Evolutionary conservation across 2,797 vertebrate species (phyloP).

Genomic region (Microctenopoma stevenorrisi): DNA sequence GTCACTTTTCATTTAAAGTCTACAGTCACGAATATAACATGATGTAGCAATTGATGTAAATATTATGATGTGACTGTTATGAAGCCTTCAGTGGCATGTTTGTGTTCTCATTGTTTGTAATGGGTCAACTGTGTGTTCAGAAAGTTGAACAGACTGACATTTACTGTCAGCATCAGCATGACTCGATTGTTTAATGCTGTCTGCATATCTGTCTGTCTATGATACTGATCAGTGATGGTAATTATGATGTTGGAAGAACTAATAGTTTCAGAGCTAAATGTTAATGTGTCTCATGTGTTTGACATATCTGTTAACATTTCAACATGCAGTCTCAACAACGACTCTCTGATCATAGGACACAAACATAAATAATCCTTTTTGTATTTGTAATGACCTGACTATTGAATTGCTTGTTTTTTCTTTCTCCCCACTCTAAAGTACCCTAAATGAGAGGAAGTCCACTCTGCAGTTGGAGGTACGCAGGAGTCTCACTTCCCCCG

Average conservation of each 20-base stretch:
- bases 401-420: slow-evolving; percentile 77
- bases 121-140: neutral
- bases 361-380: slow-evolving; percentile 24
- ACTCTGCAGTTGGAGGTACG: slow-evolving; percentile 84
- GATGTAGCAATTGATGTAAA: neutral
- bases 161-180: neutral
- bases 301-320: slow-evolving; percentile 14
- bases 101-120: no score
- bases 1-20: neutral
- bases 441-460: slow-evolving; percentile 85
- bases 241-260: slow-evolving; percentile 38
- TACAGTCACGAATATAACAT: neutral
- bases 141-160: neutral
- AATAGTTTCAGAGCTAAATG: neutral
- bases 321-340: slow-evolving; percentile 2
- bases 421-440: slow-evolving; percentile 83
- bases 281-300: slow-evolving; percentile 20
- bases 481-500: slow-evolving; percentile 68
- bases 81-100: no score
- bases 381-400: slow-evolving; percentile 61
- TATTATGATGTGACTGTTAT: neutral
- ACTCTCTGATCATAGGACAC: slow-evolving; percentile 28
- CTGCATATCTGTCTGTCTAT: slow-evolving; percentile 14
- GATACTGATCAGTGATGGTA: slow-evolving; percentile 27
- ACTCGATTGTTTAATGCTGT: neutral